Conservation (phyloP, 2,797 vertebrate species). For the Platalea minor region DNA sequence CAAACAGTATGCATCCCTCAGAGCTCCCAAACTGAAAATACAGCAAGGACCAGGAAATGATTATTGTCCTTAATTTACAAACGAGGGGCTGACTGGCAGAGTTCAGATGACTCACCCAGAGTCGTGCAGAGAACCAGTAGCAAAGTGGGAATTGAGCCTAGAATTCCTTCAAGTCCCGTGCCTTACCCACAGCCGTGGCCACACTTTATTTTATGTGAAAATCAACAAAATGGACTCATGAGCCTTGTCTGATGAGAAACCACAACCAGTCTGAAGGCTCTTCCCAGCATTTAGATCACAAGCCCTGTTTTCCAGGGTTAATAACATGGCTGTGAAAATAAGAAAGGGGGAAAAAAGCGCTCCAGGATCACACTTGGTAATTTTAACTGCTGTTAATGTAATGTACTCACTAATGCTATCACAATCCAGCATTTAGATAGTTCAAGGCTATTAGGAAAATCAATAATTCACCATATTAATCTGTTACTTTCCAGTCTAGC, state of each 20-base stretch:
- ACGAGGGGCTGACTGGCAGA: not conserved
- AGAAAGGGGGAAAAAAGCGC: not conserved
- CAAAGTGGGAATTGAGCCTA: conserved; percentile 14
- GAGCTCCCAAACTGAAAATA: conserved; percentile 12
- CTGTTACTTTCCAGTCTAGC: conserved; percentile 28
- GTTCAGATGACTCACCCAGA: conserved; percentile 21
- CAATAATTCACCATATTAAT: conserved; percentile 33
- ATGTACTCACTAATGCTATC: conserved; percentile 20
- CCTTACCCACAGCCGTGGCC: not conserved
- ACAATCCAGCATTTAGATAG: conserved; percentile 16
- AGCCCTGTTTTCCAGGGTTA: conserved; percentile 15
- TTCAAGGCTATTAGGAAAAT: conserved; percentile 40
- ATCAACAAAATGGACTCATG: not conserved
- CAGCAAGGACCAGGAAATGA: not conserved
- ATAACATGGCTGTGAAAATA: not conserved
- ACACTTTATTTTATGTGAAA: not conserved
- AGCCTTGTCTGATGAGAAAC: conserved; percentile 5
- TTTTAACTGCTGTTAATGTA: conserved; percentile 38
- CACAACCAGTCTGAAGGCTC: not conserved
- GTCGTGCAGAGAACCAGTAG: conserved; percentile 10
- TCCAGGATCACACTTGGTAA: not conserved
- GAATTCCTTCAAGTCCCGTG: not conserved
- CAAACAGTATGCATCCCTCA: not conserved
- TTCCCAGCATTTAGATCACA: conserved; percentile 12
- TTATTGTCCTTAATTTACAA: conserved; percentile 27